Evolutionary conservation across 53 echinoderm and acorn worm genomes (phyloP), one percentile per base, ranked within the genome.

Genomic region (Patiria pectinifera): DNA sequence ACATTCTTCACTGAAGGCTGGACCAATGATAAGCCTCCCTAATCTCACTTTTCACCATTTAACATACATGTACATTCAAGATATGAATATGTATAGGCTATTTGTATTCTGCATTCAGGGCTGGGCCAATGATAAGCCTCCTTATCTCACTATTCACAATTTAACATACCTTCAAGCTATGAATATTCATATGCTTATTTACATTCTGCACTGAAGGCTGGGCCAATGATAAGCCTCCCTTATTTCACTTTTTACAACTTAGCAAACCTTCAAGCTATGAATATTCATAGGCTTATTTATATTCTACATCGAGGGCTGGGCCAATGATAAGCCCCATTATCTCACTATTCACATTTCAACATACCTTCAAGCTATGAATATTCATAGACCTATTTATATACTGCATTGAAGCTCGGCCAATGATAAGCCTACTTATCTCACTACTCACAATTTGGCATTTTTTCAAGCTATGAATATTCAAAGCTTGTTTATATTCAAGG

Each of bases 341-440:
- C 12, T 60, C 60, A 60, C 9, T 2, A 60, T 11, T 60, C 60
- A 60, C 9, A 8, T 11, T 60, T 59, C n/a, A 11, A 59, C 6
- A 59, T 11, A 59, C 60, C 45, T 26, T 5, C 14, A 26, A 43
- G 4, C 8, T 26, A 77, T 77, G 45, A 77, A 77, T 77, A 77
- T 77, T 77, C 77, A 77, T n/a, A 16, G 45, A n/a, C 48, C 74
- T 78, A 87, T 44, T 85, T 93, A 89, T 95, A 97, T 59, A 89
- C 78, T 46, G 62, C 95, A 86, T 97, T 97, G 59, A 97, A 45
- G 98, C 89, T 86, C 95, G 85, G 59, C 96, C 98, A 59, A 97
- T 96, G 49, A 49, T 6, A 49, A 49, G 49, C 49, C 49, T 4
- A 4, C 3, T 49, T 4, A 49, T 49, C 49, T 49, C 49, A 49